Conservation (phyloP, 1,140 invertebrate genomes). For the Aphelenchoides fujianensis region DNA sequence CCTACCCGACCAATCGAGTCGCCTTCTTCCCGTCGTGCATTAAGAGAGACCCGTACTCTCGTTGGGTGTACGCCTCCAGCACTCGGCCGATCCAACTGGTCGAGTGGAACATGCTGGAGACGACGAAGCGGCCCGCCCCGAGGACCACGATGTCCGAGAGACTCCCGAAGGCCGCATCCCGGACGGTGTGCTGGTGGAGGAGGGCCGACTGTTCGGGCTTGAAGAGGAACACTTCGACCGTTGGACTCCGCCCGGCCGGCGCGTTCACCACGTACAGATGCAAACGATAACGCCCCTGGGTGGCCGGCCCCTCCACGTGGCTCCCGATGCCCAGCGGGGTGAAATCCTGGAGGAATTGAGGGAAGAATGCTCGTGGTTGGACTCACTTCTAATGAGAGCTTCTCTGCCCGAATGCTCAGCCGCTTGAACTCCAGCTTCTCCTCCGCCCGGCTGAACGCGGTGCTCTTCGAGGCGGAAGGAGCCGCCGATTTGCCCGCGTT, state of each 20-base stretch:
- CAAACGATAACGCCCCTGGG: background rate
- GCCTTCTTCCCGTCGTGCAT: constrained; percentile 27
- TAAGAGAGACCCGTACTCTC: constrained; percentile 6
- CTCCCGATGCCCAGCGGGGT: background rate
- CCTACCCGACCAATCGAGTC: constrained; percentile 10
- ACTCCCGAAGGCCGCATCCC: constrained; percentile 17
- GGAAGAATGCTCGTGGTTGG: background rate
- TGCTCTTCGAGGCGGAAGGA: background rate
- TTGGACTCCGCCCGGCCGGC: background rate
- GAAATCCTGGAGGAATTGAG: background rate
- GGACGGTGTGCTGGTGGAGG: constrained; percentile 23
- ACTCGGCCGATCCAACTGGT: background rate
- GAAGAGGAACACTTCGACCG: constrained; percentile 27
- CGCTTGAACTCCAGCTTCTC: background rate
- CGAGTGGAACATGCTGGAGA: constrained; percentile 17
- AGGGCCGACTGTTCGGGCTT: constrained; percentile 11
- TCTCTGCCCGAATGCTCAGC: background rate
- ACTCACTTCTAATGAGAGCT: background rate
- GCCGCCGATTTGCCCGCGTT: background rate
- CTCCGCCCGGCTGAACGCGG: background rate
- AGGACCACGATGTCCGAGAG: constrained; percentile 23
- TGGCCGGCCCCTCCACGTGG: constrained; percentile 2
- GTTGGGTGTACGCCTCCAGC: background rate
- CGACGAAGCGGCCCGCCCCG: constrained; percentile 10
- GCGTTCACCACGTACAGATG: constrained; percentile 19